Evolutionary conservation across 1,140 invertebrate species (phyloP), one percentile per base, ranked within the genome.

Genomic region (Branchinecta lindahli): DNA sequence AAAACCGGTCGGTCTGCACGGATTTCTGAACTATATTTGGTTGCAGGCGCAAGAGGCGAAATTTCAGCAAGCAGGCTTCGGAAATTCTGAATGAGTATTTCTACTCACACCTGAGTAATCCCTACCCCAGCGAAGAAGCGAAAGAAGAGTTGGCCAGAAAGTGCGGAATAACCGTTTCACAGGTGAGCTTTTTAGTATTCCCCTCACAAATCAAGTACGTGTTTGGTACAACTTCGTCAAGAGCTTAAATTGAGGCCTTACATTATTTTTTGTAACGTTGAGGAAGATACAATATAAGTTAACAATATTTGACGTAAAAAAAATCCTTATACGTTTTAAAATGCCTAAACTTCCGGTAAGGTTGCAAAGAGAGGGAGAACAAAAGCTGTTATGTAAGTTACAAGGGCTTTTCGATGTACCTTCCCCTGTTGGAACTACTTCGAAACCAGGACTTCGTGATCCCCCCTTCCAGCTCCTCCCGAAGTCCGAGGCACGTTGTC

Each of bases 41-140:
- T 70, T 77, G 46, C 77, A 94, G 97, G 81, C 87, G 97, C 76
- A 99, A 99, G 81, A 87, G 97, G 75, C 87, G 97, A 75, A 99
- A 99, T 82, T 99, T 99, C 82, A 98, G 94, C 84, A 99, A 99
- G 84, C 95, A 99, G 80, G 96, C 97, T 21, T 98, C 96, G 10
- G 97, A 99, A 85, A 95, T 99, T 75, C 84, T 99, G 74, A 99
- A 99, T 81, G 96, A 99, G 82, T 99, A 99, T 82, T 99, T 99
- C 82, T 99, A 99, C 82, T 98, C 95, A 73, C 96, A 99, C 82
- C 85, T 99, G 73, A 94, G 92, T 79, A 99, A 99, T 85, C 97
- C 97, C 20, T 99, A 99, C 83, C 97, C 97, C 69, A 96, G 92
- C 77, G 97, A 99, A 84, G 97, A 99, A 82, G 96, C 96, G 66